Evolutionary conservation across 2,113 vertebrate genomes (phyloP).

Genomic region (Herpailurus yagouaroundi): DNA sequence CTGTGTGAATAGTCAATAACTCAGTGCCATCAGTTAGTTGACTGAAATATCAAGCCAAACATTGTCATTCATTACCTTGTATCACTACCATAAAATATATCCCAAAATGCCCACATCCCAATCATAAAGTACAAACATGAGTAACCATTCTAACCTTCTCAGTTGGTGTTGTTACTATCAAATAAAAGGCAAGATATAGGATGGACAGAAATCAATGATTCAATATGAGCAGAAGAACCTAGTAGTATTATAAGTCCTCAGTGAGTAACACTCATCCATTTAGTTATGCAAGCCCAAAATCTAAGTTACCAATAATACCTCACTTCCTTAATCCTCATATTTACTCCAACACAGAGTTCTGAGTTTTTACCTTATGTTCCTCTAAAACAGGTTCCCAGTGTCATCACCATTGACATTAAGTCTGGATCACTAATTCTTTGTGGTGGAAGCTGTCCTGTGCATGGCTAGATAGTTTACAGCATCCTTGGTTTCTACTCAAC

Average conservation of each 20-base stretch:
- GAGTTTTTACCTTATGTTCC: background rate
- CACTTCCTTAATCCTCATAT: background rate
- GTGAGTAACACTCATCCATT: background rate
- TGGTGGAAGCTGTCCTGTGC: background rate
- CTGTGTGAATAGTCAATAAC: background rate
- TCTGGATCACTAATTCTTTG: background rate
- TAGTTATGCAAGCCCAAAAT: background rate
- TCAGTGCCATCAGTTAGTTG: background rate
- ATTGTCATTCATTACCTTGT: background rate
- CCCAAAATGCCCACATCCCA: background rate
- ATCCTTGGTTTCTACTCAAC: background rate
- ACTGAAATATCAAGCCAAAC: constrained; percentile 32
- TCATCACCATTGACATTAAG: too few species aligned
- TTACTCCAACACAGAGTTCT: background rate
- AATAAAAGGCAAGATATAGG: background rate
- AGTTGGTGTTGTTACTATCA: background rate
- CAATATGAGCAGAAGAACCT: background rate
- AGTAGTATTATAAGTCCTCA: background rate
- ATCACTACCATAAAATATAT: background rate
- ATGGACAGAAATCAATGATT: background rate
- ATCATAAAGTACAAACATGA: background rate
- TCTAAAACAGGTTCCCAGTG: background rate
- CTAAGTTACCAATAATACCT: background rate
- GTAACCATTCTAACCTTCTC: background rate
- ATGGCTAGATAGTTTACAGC: background rate